phyloP scores from a whole-genome alignment of 1,140 invertebrate species.

The Caenorhabditis latens region DNA sequence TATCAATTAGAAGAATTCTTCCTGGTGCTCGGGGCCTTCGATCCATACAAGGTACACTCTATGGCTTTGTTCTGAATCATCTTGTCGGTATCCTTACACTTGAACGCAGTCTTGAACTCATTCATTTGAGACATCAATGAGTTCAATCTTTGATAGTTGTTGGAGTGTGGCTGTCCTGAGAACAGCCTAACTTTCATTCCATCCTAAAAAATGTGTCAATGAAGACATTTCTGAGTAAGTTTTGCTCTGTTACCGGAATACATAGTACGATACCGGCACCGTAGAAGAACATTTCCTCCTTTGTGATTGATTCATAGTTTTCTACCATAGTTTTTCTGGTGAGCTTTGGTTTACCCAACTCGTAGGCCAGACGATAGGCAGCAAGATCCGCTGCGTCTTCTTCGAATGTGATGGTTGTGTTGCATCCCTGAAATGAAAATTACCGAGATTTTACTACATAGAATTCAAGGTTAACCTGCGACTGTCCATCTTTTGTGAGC shows the following conservation, averaged over 20 bases:
- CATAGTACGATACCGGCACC: background rate
- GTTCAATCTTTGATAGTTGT: slow-evolving; percentile 32
- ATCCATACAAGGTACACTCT: slow-evolving; percentile 12
- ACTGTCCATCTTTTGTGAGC: too few species aligned
- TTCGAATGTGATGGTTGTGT: slow-evolving; percentile 9
- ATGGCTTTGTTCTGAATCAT: background rate
- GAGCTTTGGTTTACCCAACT: too few species aligned
- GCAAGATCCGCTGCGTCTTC: slow-evolving; percentile 19
- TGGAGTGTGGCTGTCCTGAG: background rate
- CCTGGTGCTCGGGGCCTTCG: background rate
- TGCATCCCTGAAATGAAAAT: background rate
- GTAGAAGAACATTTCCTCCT: slow-evolving; percentile 1
- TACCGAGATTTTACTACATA: too few species aligned
- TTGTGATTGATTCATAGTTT: slow-evolving; percentile 1
- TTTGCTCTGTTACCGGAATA: background rate
- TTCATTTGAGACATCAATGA: slow-evolving; percentile 48
- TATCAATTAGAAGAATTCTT: too few species aligned
- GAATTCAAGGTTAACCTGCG: too few species aligned
- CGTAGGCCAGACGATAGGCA: slow-evolving; percentile 1
- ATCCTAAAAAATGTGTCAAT: background rate
- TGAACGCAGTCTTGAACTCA: background rate
- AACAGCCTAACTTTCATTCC: background rate
- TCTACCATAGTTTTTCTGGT: background rate
- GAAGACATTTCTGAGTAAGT: background rate
- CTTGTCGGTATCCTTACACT: slow-evolving; percentile 7